Percentiles rank a stretch among this genome's conserved stretches.
Evolutionary conservation across 1,140 invertebrate species (phyloP).

Genomic region (Calliphora vicina): DNA sequence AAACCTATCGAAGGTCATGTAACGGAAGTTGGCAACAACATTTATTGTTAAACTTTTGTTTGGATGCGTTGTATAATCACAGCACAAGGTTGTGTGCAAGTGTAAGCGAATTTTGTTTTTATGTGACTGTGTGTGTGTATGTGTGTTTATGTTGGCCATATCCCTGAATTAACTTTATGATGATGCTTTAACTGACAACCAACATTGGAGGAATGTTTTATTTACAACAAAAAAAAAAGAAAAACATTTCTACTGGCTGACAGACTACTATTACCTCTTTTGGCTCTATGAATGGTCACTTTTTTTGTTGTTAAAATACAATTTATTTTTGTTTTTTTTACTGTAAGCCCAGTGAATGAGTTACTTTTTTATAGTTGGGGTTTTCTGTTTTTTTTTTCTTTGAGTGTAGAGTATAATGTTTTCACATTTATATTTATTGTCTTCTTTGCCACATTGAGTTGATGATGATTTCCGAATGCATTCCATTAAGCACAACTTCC

Average conservation of each 20-base stretch:
- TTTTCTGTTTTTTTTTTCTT: background rate
- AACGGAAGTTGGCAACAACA: conserved; percentile 13
- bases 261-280: no score
- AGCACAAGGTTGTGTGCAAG: background rate
- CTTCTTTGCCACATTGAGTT: conserved; percentile 31
- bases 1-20: conserved; percentile 2
- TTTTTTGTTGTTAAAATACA: background rate
- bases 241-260: background rate
- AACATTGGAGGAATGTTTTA: background rate
- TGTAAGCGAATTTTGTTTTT: background rate
- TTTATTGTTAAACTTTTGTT: conserved; percentile 8
- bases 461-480: conserved; percentile 37
- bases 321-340: background rate
- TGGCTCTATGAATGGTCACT: background rate
- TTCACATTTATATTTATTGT: conserved; percentile 31
- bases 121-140: background rate
- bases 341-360: background rate
- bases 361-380: no score
- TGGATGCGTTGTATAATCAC: background rate
- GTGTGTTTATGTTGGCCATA: background rate
- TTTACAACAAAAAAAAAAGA: background rate
- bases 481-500: conserved; percentile 36
- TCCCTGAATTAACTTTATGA: background rate
- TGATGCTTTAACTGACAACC: background rate
- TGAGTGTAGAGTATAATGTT: conserved; percentile 4